Conservation (phyloP, 2,797 vertebrate species). For the Xerus rutilus region DNA sequence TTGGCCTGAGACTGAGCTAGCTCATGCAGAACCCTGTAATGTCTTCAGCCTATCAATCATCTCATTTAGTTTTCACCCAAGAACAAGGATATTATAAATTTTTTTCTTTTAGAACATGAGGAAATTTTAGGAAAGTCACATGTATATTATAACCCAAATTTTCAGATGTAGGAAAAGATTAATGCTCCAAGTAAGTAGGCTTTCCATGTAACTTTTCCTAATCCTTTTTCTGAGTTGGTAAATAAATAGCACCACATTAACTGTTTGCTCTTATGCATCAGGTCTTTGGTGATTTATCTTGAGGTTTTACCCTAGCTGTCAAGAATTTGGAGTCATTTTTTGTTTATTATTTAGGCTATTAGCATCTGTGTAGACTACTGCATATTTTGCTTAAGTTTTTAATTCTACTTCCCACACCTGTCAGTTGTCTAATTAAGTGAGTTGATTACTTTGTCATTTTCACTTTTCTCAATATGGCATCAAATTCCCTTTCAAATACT, state of each 20-base stretch:
- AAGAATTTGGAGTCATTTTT: neutral
- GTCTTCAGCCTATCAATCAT: conserved; percentile 1
- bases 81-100: neutral
- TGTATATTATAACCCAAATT: neutral
- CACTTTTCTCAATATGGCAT: conserved; percentile 46
- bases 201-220: neutral
- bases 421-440: conserved; percentile 57
- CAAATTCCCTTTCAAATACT: conserved; percentile 16
- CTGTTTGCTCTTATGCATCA: neutral
- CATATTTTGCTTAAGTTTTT: conserved; percentile 14
- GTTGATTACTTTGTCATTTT: conserved; percentile 57
- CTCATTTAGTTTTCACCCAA: neutral
- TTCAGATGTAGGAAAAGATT: neutral
- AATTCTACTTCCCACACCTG: conserved; percentile 22
- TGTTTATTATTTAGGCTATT: neutral
- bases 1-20: neutral
- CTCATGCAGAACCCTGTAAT: neutral
- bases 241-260: neutral
- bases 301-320: neutral
- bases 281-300: neutral
- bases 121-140: neutral
- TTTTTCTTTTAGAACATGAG: neutral
- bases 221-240: neutral
- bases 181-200: neutral
- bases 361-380: neutral